Base-by-base conservation (phyloP, 1,140 invertebrate species). In the Zaprionus capensis region DNA sequence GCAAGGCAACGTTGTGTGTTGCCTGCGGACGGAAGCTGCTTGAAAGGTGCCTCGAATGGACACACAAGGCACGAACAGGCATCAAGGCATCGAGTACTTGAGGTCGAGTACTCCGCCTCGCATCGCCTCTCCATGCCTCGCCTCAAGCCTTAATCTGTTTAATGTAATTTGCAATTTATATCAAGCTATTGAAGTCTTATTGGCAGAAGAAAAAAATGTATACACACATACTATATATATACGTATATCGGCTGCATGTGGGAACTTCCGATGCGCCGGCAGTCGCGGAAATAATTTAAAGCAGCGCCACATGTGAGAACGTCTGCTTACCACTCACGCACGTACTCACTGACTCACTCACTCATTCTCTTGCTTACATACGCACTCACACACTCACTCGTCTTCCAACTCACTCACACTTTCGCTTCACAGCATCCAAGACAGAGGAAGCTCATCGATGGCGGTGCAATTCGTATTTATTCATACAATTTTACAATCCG, bases 141-240 rank as follows among this genome's bases (percentile, higher is more conserved):
- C 61, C 46, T 38, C 58, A 67, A 44, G 75, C 69, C 65, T 69
- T 90, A 88, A 88, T 88, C 85, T 85, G 85, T 88, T 88, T 88
- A 88, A 88, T 81, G 85, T 88, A 88, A 90, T 90, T 88, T 88
- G 85, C 85, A 88, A 90, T 88, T 88, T 88, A 88, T 88, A 88
- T 88, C 74, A 88, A 82, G 81, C 86, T 90, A 88, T 88, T 81
- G 85, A 85, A 85, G 76, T 85, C 79, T 85, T 67, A 82, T 85
- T 88, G 69, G 53, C 51, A 41, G 24, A 20, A 28, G 36, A 17
- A 63, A 31, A 15, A n/a, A 22, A 28, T 38, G 12, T 17, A 46
- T 17, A 46, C 41, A 44, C 2, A 46, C 41, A 46, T 17, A 46
- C n/a, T 17, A 46, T 46, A 17, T 44, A 44, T 9, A 17, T 15